Base-by-base conservation (phyloP, 2,797 vertebrate species). In the Myripristis murdjan region DNA sequence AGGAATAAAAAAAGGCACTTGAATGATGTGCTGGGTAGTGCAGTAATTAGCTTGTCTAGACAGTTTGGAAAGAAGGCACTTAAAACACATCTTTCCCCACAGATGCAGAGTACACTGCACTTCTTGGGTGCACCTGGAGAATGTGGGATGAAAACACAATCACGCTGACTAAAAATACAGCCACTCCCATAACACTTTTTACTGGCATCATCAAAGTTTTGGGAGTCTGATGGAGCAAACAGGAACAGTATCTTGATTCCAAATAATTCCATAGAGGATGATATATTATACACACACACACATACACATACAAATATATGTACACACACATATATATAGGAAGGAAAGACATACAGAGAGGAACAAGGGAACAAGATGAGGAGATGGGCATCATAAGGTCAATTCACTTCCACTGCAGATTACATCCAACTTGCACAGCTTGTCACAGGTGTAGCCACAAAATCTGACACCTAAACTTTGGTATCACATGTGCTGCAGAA, bases 41-140 rank as follows among this genome's bases (percentile, higher is more conserved):
- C 70, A 65, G 75, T 93, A 93, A 94, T 94, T 89, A 94, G 79
- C 83, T 86, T 76, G 91, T 95, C 92, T 93, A 94, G 94, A 95
- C 91, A 66, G 79, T 89, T 89, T 89, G 81, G 82, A 88, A 85
- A 89, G 86, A 89, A 88, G 89, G 66, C 74, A 73, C 79, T 83
- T 84, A 83, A 91, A 90, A 83, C 70, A 81, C 81, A 77, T 81
- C 81, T 80, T 82, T 84, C 81, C 80, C 77, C 73, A 84, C 70
- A 84, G 70, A 88, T 75, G 55, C 68, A 39, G 49, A 76, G 67
- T 64, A 75, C 37, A 62, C 31, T 23, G 65, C 54, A 76, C 37
- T 65, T 81, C 76, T 73, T 22, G n/a, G 71, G n/a, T 10, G 23
- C 67, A 85, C 64, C 81, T 86, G 63, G 79, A 87, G 76, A 79